Evolutionary conservation across 2,888 invertebrate genomes (phyloP), one percentile per base, ranked within the genome.

Genomic region (Morpho deidamia): DNA sequence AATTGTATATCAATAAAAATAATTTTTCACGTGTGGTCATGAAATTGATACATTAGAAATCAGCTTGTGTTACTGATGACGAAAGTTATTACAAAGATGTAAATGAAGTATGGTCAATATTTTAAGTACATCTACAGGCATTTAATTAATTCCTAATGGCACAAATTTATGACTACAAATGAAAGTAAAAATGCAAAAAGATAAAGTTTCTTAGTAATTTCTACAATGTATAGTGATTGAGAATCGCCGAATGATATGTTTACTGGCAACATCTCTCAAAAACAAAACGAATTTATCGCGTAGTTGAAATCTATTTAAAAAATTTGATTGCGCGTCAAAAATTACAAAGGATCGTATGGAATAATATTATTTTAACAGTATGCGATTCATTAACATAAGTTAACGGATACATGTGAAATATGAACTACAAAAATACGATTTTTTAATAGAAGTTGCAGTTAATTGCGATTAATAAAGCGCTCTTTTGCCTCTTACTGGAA

Each of bases 181-280:
- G 55, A 56, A 51, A 52, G 37, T 46, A 46, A 51, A 56, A 56
- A 53, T 55, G 56, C 44, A 59, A 49, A 52, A 55, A 53, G 58
- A 56, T 55, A 46, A 48, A 56, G 54, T 53, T 55, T 58, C 56
- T 55, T 69, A 67, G 63, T 61, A 66, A 62, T 59, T 64, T 65
- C 60, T 68, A 68, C 62, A 62, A 59, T 64, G 64, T 66, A 65
- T 67, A 65, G 60, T 64, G 66, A 78, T 72, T 81, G 87, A 87
- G 86, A 87, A 85, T 71, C 70, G 88, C 88, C 88, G 83, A 87
- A 80, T 73, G 72, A 89, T 89, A 89, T 89, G 88, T 89, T 88
- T 86, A 81, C 78, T 74, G 88, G 88, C 88, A 83, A 81, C 81
- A 83, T 81, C 82, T 87, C 86, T 80, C 74, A 74, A 79, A 70